Evolutionary conservation across 2,888 invertebrate species (phyloP).

Genomic region (Rhaphigaster nebulosa): DNA sequence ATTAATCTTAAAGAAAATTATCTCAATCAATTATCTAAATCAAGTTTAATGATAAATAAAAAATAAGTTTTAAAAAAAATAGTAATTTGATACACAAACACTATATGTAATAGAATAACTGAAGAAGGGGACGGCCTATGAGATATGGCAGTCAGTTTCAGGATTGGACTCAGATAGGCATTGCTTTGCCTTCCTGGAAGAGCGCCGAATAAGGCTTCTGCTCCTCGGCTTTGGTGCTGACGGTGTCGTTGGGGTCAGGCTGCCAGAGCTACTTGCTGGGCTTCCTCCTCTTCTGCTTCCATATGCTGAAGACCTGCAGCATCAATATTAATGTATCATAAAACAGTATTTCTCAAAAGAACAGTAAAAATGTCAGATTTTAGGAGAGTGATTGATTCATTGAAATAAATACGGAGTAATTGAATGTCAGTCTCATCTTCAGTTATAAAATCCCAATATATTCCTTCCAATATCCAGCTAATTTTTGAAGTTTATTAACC

Average conservation of each 20-base stretch:
- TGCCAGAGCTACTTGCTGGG: slow-evolving; percentile 70
- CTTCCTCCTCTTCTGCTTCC: slow-evolving; percentile 68
- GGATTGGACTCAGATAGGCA: slow-evolving; percentile 80
- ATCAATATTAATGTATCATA: neutral
- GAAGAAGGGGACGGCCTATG: slow-evolving; percentile 69
- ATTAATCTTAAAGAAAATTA: neutral
- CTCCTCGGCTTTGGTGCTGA: slow-evolving; percentile 74
- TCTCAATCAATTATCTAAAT: neutral
- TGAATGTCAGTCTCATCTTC: too few relatives aligned
- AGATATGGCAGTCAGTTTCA: slow-evolving; percentile 76
- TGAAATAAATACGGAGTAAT: neutral
- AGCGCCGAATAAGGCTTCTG: slow-evolving; percentile 82
- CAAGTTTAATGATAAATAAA: neutral
- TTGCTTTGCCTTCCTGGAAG: slow-evolving; percentile 84
- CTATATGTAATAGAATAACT: slow-evolving; percentile 10
- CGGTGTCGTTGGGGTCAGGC: slow-evolving; percentile 67
- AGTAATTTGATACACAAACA: slow-evolving; percentile 8
- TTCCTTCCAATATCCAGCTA: too few relatives aligned
- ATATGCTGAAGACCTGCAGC: slow-evolving; percentile 64
- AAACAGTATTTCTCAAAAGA: too few relatives aligned
- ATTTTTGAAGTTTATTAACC: too few relatives aligned
- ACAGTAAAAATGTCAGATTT: neutral
- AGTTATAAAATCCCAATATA: too few relatives aligned
- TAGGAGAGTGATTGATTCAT: neutral
- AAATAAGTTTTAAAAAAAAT: neutral